Percentiles rank a stretch among this genome's conserved stretches.
phyloP scores from a whole-genome alignment of 2,113 vertebrate genomes.

The Lepisosteus oculatus region DNA sequence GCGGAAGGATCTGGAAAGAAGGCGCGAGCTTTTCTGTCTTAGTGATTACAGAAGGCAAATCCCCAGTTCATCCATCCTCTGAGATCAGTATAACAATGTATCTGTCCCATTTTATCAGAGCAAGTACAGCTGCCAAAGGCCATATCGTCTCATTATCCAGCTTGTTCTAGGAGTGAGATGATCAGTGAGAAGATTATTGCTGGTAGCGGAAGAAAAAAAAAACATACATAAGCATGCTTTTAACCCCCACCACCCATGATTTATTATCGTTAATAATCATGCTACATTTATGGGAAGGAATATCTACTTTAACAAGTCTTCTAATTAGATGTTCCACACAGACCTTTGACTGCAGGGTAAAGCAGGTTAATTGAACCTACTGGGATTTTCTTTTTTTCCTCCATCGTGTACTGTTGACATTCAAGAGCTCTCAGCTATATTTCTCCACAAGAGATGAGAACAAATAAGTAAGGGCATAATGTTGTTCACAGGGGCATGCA shows the following conservation, averaged over 20 bases:
- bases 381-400: slow-evolving; percentile 60
- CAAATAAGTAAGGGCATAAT: slow-evolving; percentile 61
- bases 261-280: slow-evolving; percentile 32
- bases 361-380: slow-evolving; percentile 73
- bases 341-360: slow-evolving; percentile 53
- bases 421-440: slow-evolving; percentile 55
- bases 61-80: slow-evolving; percentile 31
- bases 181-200: slow-evolving; percentile 37
- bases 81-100: slow-evolving; percentile 30
- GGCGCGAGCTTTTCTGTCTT: slow-evolving; percentile 46
- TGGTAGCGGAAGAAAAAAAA: slow-evolving; percentile 39
- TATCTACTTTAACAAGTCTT: slow-evolving; percentile 58
- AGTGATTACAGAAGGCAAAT: slow-evolving; percentile 54
- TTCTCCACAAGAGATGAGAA: slow-evolving; percentile 57
- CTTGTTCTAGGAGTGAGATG: slow-evolving; percentile 53
- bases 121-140: slow-evolving; percentile 54
- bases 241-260: slow-evolving; percentile 20
- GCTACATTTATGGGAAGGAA: slow-evolving; percentile 44
- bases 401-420: slow-evolving; percentile 55
- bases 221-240: slow-evolving; percentile 35
- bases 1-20: slow-evolving; percentile 47
- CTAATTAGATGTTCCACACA: slow-evolving; percentile 62
- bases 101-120: slow-evolving; percentile 39
- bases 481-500: slow-evolving; percentile 51
- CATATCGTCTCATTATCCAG: slow-evolving; percentile 68